These are phyloP conservation scores for Linnaemya tessellans DNA, from an alignment of 2,888 invertebrate species.

Conservation along the genomic window DNA sequence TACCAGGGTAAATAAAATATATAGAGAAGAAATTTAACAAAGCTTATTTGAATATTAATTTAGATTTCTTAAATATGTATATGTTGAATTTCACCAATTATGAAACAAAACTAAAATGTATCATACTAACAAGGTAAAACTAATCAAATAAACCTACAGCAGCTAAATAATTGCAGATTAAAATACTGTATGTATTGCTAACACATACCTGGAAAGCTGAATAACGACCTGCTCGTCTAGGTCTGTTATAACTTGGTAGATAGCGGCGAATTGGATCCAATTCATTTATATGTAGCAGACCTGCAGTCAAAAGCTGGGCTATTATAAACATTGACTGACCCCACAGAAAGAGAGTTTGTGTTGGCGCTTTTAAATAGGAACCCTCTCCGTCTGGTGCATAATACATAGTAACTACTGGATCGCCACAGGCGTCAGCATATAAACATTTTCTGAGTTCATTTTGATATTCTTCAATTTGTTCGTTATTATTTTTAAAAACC, in stretches of 20 bases:
- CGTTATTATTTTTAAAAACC: conserved; percentile 92
- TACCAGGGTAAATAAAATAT: conserved; percentile 59
- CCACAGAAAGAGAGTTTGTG: conserved; percentile 92
- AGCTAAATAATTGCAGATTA: conserved; percentile 8
- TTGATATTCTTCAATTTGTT: conserved; percentile 97
- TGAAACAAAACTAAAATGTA: conserved; percentile 45
- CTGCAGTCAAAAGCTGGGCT: conserved; percentile 94
- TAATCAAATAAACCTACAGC: conserved; percentile 48
- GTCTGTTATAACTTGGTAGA: conserved; percentile 97
- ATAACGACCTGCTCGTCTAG: conserved; percentile 95
- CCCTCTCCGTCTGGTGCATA: conserved; percentile 84
- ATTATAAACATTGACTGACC: conserved; percentile 98
- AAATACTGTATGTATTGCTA: neutral
- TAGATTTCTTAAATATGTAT: conserved; percentile 21
- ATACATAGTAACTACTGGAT: conserved; percentile 97
- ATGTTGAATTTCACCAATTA: conserved; percentile 45
- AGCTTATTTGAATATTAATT: conserved; percentile 44
- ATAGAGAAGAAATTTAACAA: conserved; percentile 62
- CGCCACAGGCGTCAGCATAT: conserved; percentile 92
- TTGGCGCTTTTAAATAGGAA: conserved; percentile 82
- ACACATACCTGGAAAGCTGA: conserved; percentile 96
- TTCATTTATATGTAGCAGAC: conserved; percentile 95
- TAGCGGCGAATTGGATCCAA: conserved; percentile 97
- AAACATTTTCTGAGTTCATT: conserved; percentile 91
- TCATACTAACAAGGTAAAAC: conserved; percentile 25